phyloP scores from a whole-genome alignment of 2,113 vertebrate genomes.

The Dicrurus megarhynchus region DNA sequence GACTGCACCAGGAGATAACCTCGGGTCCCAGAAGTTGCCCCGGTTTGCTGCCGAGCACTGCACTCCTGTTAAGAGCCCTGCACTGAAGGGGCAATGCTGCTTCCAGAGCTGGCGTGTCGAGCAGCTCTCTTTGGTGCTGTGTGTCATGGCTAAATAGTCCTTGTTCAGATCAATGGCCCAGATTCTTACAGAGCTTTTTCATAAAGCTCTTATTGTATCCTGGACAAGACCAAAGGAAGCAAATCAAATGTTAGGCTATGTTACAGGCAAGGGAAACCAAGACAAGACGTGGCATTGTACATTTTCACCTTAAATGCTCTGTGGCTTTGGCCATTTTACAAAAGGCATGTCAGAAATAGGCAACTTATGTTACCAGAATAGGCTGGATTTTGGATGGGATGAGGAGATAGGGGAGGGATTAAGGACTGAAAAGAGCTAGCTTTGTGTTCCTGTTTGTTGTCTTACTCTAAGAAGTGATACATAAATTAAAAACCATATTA shows the following conservation, averaged over 20 bases:
- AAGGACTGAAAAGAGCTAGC: not conserved
- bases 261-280: conserved; percentile 2
- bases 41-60: not conserved
- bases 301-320: conserved; percentile 39
- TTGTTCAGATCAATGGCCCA: not conserved
- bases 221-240: not conserved
- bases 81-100: not conserved
- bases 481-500: not conserved
- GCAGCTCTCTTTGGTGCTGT: not conserved
- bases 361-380: conserved; percentile 12
- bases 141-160: not conserved
- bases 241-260: conserved; percentile 10
- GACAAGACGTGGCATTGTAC: not conserved
- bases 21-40: not conserved
- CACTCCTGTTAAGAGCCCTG: not conserved
- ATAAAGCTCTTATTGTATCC: conserved; percentile 13
- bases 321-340: not conserved
- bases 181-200: conserved; percentile 3
- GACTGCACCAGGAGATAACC: not conserved
- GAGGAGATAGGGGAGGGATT: not conserved
- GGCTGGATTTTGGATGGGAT: not conserved
- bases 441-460: not conserved
- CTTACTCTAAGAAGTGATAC: not conserved
- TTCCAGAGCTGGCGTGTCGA: not conserved
- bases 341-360: conserved; percentile 13